Percentiles rank a stretch among this genome's conserved stretches.
Evolutionary conservation across 2,113 vertebrate species (phyloP).

Genomic region (Pristiophorus japonicus): DNA sequence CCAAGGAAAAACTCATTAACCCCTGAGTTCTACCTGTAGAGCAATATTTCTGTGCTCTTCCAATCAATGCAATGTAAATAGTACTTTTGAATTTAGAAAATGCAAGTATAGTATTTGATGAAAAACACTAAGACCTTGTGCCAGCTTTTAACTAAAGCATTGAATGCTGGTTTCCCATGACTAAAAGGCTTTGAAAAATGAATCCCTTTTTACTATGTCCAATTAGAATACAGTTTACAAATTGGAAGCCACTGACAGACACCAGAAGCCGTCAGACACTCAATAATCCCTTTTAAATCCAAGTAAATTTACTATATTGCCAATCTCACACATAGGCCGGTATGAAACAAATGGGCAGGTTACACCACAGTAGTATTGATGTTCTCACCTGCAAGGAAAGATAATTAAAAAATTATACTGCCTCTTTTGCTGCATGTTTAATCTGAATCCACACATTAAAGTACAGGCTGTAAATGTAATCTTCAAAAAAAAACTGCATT

Average conservation of each 20-base stretch:
- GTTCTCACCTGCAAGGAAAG: not conserved
- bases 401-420: not conserved
- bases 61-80: conserved; percentile 20
- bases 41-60: not conserved
- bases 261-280: not conserved
- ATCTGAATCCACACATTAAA: not conserved
- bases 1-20: conserved; percentile 4
- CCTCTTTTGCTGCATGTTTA: not conserved
- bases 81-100: conserved; percentile 17
- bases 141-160: not conserved
- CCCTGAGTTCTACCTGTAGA: not conserved
- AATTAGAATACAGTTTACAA: not conserved
- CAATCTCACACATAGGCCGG: not conserved
- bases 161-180: not conserved
- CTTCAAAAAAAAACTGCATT: not conserved
- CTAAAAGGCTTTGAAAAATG: not conserved
- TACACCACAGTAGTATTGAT: not conserved
- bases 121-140: not conserved
- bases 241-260: not conserved
- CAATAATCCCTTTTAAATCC: not conserved
- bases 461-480: not conserved
- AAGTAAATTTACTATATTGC: not conserved
- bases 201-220: not conserved
- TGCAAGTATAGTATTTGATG: not conserved
- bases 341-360: not conserved